phyloP scores from a whole-genome alignment of 2,888 invertebrate genomes.

The Brachyopa scutellaris region DNA sequence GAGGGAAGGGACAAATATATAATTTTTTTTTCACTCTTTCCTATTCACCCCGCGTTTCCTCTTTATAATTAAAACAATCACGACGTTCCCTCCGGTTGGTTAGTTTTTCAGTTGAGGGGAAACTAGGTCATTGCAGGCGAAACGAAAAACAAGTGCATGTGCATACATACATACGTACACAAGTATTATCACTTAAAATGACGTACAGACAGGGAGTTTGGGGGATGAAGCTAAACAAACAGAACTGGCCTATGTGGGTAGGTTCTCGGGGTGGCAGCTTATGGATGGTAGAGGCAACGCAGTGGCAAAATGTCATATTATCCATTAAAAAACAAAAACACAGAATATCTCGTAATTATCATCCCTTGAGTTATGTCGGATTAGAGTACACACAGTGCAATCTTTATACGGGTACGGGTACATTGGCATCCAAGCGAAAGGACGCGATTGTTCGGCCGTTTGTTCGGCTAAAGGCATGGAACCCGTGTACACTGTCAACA shows the following conservation, averaged over 20 bases:
- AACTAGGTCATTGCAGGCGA: slow-evolving; percentile 62
- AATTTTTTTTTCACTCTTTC: neutral
- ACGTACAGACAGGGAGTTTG: neutral
- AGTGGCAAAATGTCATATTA: slow-evolving; percentile 58
- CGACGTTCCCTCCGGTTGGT: slow-evolving; percentile 58
- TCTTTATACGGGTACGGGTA: neutral
- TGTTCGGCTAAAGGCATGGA: slow-evolving; percentile 22
- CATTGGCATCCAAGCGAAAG: neutral
- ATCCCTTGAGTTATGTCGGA: slow-evolving; percentile 60
- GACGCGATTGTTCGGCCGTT: slow-evolving; percentile 28
- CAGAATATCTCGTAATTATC: slow-evolving; percentile 56
- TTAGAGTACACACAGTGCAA: slow-evolving; percentile 42
- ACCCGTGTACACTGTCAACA: slow-evolving; percentile 51
- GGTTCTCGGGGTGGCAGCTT: neutral
- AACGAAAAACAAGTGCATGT: slow-evolving; percentile 7
- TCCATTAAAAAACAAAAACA: slow-evolving; percentile 30
- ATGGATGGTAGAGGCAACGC: slow-evolving; percentile 6
- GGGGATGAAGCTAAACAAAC: slow-evolving; percentile 44
- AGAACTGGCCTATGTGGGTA: neutral
- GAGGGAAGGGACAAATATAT: slow-evolving; percentile 32
- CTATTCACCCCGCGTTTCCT: neutral
- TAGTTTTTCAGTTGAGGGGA: slow-evolving; percentile 57
- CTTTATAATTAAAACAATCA: slow-evolving; percentile 62
- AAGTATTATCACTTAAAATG: neutral
- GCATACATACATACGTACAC: neutral